phyloP scores from a whole-genome alignment of 2,888 invertebrate species.

The Eudemis profundana region DNA sequence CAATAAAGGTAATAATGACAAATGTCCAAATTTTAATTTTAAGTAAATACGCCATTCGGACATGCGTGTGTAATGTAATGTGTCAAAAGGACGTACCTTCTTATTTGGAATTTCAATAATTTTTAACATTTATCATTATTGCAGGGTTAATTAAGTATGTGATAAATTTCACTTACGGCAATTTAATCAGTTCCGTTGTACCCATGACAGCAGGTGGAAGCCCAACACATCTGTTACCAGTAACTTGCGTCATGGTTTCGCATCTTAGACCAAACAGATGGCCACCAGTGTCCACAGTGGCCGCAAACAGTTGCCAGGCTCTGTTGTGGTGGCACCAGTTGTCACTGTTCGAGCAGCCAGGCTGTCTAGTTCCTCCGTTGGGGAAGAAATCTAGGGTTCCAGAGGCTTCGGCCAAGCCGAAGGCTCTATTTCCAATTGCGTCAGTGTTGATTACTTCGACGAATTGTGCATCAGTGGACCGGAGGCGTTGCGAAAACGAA shows the following conservation, averaged over 20 bases:
- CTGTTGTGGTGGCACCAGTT: constrained; percentile 35
- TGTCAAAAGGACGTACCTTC: too few relatives aligned
- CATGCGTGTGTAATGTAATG: too few relatives aligned
- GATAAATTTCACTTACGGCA: constrained; percentile 9
- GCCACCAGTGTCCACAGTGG: constrained; percentile 26
- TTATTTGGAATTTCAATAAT: too few relatives aligned
- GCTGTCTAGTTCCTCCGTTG: constrained; percentile 55
- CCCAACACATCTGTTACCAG: constrained; percentile 36
- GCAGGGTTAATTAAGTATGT: neutral
- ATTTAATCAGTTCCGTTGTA: constrained; percentile 12
- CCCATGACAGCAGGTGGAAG: constrained; percentile 19
- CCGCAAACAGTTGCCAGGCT: constrained; percentile 39
- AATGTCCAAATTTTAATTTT: too few relatives aligned
- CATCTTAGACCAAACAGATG: constrained; percentile 36
- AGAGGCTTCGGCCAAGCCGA: constrained; percentile 27
- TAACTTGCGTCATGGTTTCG: constrained; percentile 32
- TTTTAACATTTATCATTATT: too few relatives aligned
- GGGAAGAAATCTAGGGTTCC: constrained; percentile 40
- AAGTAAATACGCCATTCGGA: too few relatives aligned
- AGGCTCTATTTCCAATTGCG: constrained; percentile 8
- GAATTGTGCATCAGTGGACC: constrained; percentile 48
- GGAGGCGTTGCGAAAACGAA: constrained; percentile 20
- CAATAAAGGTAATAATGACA: too few relatives aligned
- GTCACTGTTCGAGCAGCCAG: constrained; percentile 38
- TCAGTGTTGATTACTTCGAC: constrained; percentile 48